Percentiles rank a stretch among this genome's conserved stretches.
Conservation (phyloP, 1,140 invertebrate species). For the Lasaia peninsularis region DNA sequence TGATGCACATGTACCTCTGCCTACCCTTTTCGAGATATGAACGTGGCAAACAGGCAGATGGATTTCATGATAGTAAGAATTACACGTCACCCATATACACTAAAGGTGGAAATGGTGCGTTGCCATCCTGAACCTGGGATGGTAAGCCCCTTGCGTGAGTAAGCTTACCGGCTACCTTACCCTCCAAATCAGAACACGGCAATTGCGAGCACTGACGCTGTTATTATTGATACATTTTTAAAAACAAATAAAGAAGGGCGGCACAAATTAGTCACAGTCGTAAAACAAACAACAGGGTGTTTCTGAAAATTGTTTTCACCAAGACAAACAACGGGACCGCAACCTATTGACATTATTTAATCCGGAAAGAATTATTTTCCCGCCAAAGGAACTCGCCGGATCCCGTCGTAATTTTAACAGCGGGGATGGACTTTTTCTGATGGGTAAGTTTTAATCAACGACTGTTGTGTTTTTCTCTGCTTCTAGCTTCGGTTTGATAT, state of each 20-base stretch:
- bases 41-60: too few relatives aligned
- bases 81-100: too few relatives aligned
- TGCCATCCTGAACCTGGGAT: too few relatives aligned
- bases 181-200: too few relatives aligned
- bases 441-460: constrained; percentile 3
- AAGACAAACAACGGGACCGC: constrained; percentile 2
- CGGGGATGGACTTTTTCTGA: constrained; percentile 1
- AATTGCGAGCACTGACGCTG: too few relatives aligned
- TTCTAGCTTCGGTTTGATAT: background rate
- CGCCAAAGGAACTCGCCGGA: constrained; percentile 1
- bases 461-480: background rate
- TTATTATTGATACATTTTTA: too few relatives aligned
- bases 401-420: constrained; percentile 5
- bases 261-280: background rate
- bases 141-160: too few relatives aligned
- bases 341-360: constrained; percentile 9
- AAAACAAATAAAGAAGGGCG: background rate
- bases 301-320: background rate
- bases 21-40: too few relatives aligned
- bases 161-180: too few relatives aligned
- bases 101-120: too few relatives aligned
- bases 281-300: constrained; percentile 4
- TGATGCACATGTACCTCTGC: too few relatives aligned
- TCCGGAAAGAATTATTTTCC: constrained; percentile 6
- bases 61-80: too few relatives aligned